Conservation (phyloP, 2,888 invertebrate genomes). For the Vesta saturnalis region DNA sequence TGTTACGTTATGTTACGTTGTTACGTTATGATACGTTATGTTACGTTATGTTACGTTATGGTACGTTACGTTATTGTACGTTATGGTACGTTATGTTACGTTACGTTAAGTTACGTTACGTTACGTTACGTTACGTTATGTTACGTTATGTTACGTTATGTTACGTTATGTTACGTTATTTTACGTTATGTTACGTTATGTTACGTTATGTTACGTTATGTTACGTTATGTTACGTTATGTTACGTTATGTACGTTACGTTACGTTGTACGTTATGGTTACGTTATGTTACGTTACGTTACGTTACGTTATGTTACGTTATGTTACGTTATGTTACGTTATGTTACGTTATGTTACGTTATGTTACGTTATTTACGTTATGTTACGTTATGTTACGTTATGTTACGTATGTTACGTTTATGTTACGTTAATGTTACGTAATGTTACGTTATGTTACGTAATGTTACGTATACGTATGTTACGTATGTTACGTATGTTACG, state of each 20-base stretch:
- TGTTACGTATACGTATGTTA: neutral
- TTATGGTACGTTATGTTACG: too few species aligned
- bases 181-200: neutral
- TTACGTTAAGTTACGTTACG: constrained; percentile 27
- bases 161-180: neutral
- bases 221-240: too few species aligned
- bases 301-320: constrained; percentile 42
- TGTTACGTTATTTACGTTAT: constrained; percentile 37
- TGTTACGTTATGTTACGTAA: neutral
- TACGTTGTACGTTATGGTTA: constrained; percentile 31
- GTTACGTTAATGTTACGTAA: too few species aligned
- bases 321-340: constrained; percentile 41
- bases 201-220: constrained; percentile 32
- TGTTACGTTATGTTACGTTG: neutral
- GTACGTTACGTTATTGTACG: neutral
- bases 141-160: too few species aligned
- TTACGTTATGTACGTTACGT: constrained; percentile 41
- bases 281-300: constrained; percentile 37
- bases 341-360: constrained; percentile 25
- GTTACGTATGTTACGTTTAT: constrained; percentile 6
- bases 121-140: too few species aligned
- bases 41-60: neutral
- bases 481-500: constrained; percentile 19
- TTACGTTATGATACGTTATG: neutral
- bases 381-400: constrained; percentile 40